Percentiles rank a stretch among this genome's conserved stretches.
Evolutionary conservation across 1,140 invertebrate genomes (phyloP).

Genomic region (Diabrotica undecimpunctata): DNA sequence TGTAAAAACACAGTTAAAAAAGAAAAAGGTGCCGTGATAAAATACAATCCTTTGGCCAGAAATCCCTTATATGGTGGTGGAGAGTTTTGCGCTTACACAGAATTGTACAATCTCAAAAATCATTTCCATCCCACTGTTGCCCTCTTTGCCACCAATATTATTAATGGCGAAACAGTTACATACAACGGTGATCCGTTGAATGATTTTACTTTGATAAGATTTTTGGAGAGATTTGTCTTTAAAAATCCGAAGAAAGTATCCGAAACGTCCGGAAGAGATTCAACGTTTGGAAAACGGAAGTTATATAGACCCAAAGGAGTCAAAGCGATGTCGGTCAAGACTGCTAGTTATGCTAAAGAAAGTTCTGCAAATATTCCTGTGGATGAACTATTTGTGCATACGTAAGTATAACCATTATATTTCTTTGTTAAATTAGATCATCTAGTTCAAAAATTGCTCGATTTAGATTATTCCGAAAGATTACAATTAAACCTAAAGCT

Average conservation of each 20-base stretch:
- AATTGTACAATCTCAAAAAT: constrained; percentile 64
- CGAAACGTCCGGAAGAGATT: constrained; percentile 51
- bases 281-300: constrained; percentile 57
- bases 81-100: constrained; percentile 62
- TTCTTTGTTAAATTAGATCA: too few relatives aligned
- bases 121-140: constrained; percentile 92
- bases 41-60: constrained; percentile 70
- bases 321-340: constrained; percentile 62
- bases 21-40: constrained; percentile 34
- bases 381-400: constrained; percentile 78
- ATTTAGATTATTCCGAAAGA: too few relatives aligned
- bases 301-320: constrained; percentile 61
- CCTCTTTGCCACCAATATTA: constrained; percentile 80
- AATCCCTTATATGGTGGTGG: constrained; percentile 84
- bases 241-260: constrained; percentile 87
- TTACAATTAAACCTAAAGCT: too few relatives aligned
- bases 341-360: constrained; percentile 65
- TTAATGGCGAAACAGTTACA: constrained; percentile 68
- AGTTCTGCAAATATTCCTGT: constrained; percentile 69
- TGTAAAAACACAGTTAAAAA: constrained; percentile 26
- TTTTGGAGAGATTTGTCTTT: constrained; percentile 75
- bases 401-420: constrained; percentile 53
- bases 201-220: constrained; percentile 81
- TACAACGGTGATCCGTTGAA: constrained; percentile 90
- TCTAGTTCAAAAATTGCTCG: too few relatives aligned